Percentiles rank a stretch among this genome's conserved stretches.
Evolutionary conservation across 2,888 invertebrate genomes (phyloP).

Genomic region (Timandra comae): DNA sequence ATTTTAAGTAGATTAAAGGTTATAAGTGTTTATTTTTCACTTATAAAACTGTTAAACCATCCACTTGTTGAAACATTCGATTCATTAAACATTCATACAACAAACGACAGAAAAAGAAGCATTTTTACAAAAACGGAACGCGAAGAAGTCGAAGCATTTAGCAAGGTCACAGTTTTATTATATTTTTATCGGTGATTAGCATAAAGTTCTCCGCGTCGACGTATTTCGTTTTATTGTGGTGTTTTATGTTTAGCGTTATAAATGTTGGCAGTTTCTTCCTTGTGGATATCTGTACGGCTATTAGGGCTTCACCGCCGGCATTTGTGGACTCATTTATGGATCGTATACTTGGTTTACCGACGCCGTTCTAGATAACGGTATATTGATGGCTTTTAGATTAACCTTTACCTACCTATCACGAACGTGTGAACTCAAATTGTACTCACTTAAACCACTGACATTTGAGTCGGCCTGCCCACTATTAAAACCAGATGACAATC

Average conservation of each 20-base stretch:
- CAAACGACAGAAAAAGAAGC: conserved; percentile 21
- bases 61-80: conserved; percentile 11
- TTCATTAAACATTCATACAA: conserved; percentile 11
- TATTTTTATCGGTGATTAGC: conserved; percentile 55
- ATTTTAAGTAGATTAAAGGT: no score
- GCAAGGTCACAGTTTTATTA: conserved; percentile 46
- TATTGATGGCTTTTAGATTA: conserved; percentile 62
- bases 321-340: conserved; percentile 60
- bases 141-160: conserved; percentile 27
- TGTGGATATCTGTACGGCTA: conserved; percentile 40
- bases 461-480: conserved; percentile 3
- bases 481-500: conserved; percentile 39
- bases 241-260: conserved; percentile 50
- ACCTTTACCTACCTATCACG: conserved; percentile 34
- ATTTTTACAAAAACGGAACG: conserved; percentile 24
- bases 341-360: conserved; percentile 59
- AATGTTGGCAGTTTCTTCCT: conserved; percentile 53
- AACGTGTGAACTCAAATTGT: conserved; percentile 49
- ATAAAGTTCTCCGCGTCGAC: conserved; percentile 48
- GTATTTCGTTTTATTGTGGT: conserved; percentile 55
- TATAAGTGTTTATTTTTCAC: no score
- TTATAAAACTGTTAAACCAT: conserved; percentile 6
- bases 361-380: conserved; percentile 57
- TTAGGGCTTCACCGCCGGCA: conserved; percentile 44
- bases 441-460: conserved; percentile 15